Evolutionary conservation across 2,113 vertebrate genomes (phyloP).

Genomic region (Microtus oregoni): DNA sequence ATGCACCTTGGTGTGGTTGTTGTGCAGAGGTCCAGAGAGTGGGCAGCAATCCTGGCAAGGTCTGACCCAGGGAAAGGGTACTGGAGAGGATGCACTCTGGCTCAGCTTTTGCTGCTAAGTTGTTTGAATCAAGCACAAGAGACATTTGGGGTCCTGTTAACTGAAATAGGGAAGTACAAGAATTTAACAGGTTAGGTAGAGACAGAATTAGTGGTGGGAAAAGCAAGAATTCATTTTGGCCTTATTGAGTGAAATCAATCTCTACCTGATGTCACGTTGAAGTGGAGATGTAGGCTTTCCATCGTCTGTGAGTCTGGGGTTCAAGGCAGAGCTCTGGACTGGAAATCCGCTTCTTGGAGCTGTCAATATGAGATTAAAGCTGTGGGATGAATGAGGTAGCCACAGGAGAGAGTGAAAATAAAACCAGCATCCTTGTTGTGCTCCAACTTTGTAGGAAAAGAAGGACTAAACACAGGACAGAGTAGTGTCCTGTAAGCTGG

Average conservation of each 20-base stretch:
- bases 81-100: background rate
- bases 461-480: background rate
- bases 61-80: background rate
- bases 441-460: background rate
- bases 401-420: background rate
- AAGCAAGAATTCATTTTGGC: background rate
- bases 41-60: background rate
- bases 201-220: background rate
- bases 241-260: background rate
- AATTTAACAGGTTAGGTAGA: background rate
- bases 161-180: background rate
- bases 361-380: background rate
- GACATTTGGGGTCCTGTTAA: background rate
- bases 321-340: background rate
- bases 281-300: background rate
- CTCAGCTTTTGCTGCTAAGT: background rate
- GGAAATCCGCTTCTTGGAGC: background rate
- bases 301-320: background rate
- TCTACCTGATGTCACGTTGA: background rate
- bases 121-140: background rate
- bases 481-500: rapidly evolving
- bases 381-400: background rate
- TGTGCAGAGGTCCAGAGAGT: background rate
- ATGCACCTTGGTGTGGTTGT: background rate
- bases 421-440: background rate